Percentiles rank a stretch among this genome's conserved stretches.
Conservation (phyloP, 2,113 vertebrate genomes). For the Stegastes partitus region DNA sequence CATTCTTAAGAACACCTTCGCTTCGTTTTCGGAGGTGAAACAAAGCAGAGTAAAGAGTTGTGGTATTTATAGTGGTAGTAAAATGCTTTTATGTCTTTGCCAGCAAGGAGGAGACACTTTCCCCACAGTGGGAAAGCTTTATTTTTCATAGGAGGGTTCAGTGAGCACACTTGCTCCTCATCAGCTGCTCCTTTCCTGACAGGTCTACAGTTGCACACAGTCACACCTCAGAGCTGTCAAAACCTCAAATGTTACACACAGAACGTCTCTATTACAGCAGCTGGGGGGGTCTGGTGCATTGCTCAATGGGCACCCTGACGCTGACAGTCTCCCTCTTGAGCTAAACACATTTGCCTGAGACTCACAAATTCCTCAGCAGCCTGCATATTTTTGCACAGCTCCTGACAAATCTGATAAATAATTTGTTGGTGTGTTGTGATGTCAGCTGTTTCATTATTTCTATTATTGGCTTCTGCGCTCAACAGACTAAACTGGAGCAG, state of each 20-base stretch:
- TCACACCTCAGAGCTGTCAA: conserved; percentile 64
- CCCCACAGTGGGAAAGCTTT: conserved; percentile 64
- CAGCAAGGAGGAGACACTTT: conserved; percentile 52
- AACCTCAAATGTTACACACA: conserved; percentile 41
- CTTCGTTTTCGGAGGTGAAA: conserved; percentile 2
- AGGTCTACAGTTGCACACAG: conserved; percentile 64
- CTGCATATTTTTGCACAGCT: conserved; percentile 26
- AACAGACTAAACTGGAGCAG: conserved; percentile 65
- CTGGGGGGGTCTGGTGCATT: conserved; percentile 31
- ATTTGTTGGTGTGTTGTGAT: conserved; percentile 47
- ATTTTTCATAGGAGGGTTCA: conserved; percentile 64
- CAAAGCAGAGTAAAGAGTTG: conserved; percentile 38
- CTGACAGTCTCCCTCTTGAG: conserved; percentile 29
- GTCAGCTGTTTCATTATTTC: conserved; percentile 59
- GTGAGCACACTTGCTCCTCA: conserved; percentile 63
- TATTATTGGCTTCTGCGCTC: conserved; percentile 65
- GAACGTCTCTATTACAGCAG: conserved; percentile 62
- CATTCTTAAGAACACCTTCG: background rate
- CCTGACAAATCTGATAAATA: conserved; percentile 41
- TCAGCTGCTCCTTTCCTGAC: conserved; percentile 63
- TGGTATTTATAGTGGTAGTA: conserved; percentile 68
- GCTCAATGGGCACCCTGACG: conserved; percentile 52
- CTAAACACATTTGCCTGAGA: conserved; percentile 17
- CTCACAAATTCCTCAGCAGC: conserved; percentile 26
- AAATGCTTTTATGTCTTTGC: conserved; percentile 65